A percentile compares a stretch with the other conserved stretches of the same genome.
Evolutionary conservation across 2,888 invertebrate genomes (phyloP).

Genomic region (Acleris literana): DNA sequence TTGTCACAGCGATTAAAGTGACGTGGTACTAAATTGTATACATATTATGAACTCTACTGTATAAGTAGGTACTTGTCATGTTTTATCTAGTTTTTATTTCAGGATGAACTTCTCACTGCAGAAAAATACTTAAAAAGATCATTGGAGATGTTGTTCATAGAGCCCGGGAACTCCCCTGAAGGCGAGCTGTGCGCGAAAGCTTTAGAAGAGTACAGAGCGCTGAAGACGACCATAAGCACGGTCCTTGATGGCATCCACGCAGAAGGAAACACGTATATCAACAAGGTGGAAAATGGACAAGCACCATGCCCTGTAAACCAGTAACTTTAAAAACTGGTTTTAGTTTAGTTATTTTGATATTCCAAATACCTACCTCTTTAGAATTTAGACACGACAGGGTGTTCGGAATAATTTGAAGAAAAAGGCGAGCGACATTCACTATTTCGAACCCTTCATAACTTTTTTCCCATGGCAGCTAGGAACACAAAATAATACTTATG

Average conservation of each 20-base stretch:
- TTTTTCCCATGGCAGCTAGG: too few relatives aligned
- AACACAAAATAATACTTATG: too few relatives aligned
- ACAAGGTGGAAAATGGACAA: conserved; percentile 44
- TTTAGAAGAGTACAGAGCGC: conserved; percentile 84
- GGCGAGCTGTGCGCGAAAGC: conserved; percentile 87
- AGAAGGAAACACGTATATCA: conserved; percentile 61
- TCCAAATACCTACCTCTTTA: not conserved
- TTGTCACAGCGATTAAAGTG: too few relatives aligned
- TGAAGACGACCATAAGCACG: conserved; percentile 78
- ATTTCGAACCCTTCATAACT: too few relatives aligned
- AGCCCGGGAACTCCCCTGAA: conserved; percentile 88
- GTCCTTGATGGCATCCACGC: conserved; percentile 64
- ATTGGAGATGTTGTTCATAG: conserved; percentile 86
- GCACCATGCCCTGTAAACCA: conserved; percentile 21
- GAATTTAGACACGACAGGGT: too few relatives aligned
- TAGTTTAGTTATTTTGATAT: conserved; percentile 3
- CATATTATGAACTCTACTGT: too few relatives aligned
- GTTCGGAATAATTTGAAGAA: not conserved
- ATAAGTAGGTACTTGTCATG: too few relatives aligned
- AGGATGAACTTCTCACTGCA: conserved; percentile 82
- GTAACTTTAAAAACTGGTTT: too few relatives aligned
- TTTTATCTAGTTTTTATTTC: too few relatives aligned
- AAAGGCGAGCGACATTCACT: too few relatives aligned
- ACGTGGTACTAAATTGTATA: too few relatives aligned
- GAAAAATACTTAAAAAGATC: conserved; percentile 85